These are phyloP conservation scores for Ptyas mucosa DNA, from an alignment of 2,113 vertebrate genomes.

Conservation along the genomic window DNA sequence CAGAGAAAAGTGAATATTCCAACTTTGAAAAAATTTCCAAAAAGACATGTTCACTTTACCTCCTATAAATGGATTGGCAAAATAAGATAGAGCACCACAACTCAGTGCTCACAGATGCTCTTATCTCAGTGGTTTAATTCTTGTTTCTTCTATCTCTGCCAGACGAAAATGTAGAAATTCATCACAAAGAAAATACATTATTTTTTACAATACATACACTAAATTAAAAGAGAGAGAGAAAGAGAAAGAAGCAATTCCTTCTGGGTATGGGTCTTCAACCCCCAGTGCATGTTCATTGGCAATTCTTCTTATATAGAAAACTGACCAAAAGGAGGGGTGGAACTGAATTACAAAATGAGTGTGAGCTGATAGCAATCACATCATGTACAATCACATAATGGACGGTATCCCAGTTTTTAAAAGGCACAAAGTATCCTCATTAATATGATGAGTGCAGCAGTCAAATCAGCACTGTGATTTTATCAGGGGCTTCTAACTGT, in stretches of 20 bases:
- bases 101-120: neutral
- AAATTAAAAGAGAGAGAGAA: slow-evolving; percentile 16
- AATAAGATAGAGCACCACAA: neutral
- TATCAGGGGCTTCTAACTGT: slow-evolving; percentile 81
- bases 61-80: neutral
- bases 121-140: neutral
- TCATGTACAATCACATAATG: slow-evolving; percentile 81
- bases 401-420: slow-evolving; percentile 80
- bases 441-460: slow-evolving; percentile 81
- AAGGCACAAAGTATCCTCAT: slow-evolving; percentile 84
- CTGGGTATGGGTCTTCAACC: slow-evolving; percentile 33
- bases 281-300: slow-evolving; percentile 32
- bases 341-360: slow-evolving; percentile 75
- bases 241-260: slow-evolving; percentile 19
- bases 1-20: neutral
- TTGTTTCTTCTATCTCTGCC: neutral
- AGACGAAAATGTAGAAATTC: slow-evolving; percentile 6
- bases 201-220: slow-evolving; percentile 18
- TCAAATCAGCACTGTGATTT: slow-evolving; percentile 81
- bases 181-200: neutral
- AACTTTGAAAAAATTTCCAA: neutral
- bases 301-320: slow-evolving; percentile 65
- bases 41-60: neutral
- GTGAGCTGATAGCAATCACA: slow-evolving; percentile 76
- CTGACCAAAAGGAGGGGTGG: slow-evolving; percentile 74